Evolutionary conservation across 1,140 invertebrate species (phyloP), one percentile per base, ranked within the genome.

Genomic region (Drosophila sucinea): DNA sequence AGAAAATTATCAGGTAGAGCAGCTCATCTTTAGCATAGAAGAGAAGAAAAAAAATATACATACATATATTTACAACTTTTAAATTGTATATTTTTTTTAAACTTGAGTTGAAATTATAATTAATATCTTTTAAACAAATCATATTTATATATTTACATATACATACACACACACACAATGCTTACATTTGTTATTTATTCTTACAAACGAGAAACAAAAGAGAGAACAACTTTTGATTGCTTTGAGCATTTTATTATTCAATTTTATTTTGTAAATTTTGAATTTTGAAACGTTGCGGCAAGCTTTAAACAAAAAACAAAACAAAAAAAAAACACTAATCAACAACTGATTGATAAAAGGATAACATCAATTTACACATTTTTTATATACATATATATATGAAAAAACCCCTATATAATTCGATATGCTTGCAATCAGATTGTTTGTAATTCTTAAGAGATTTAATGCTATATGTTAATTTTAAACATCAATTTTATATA

Each of bases 181-280:
- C 40, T 40, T 62, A 60, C 54, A 87, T 80, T 86, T 87, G 83
- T 87, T 87, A 87, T 87, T 87, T 87, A 87, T 87, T 87, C 87
- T 87, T 87, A 77, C 47, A 47, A 63, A 51, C 40, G 66, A 70
- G 64, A 69, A 47, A 62, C 66, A 69, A 62, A 73, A 77, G 57
- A 73, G 40, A 86, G 73, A 82, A 51, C n/a, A 85, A 87, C 68
- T 87, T 76, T 79, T 47, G 17, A 86, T 83, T 87, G 83, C 83
- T 87, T 87, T 86, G 79, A 87, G 83, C 84, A 86, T 86, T 85
- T 85, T 51, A 51, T 79, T 64, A 81, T 72, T 71, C 35, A 61
- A 81, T 38, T 55, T 32, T 68, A 38, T 38, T 25, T 66, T 79
- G 62, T 60, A n/a, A 66, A 71, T 71, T 75, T 69, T 65, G 56